Evolutionary conservation across 2,888 invertebrate species (phyloP), one percentile per base, ranked within the genome.

Genomic region (Oscheius sp.): DNA sequence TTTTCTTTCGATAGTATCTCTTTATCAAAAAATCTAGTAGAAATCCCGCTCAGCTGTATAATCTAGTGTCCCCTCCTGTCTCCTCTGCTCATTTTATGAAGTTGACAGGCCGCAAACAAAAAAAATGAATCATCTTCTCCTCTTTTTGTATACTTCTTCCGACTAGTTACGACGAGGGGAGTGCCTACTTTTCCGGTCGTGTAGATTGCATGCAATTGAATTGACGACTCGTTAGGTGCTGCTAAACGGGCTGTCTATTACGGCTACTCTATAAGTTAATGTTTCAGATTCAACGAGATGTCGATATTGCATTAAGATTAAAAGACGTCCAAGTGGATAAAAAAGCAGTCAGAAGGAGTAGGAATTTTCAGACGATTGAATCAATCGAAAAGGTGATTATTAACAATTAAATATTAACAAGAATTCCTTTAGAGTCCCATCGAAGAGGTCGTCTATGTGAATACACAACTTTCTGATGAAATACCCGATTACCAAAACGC

Each of bases 361-460:
- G 61, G 14, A 28, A 6, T 20, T 33, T 54, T 12, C 54, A 54
- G 17, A 47, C 20, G 22, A 54, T 36, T 0, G 54, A 51, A n/a
- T 51, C 51, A 2, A 3, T 51, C 4, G 51, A 51, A 28, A 51
- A 51, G 51, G 51, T 51, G 17, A 20, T 6, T 8, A 14, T 33
- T 54, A 12, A 28, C 14, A 54, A 20, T 9, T 12, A 28, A 28
- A 30, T 3, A 49, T 49, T 49, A 24, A 22, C 24, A 22, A 20
- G n/a, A 50, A 28, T 50, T 50, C 6, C 20, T 36, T 9, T 20
- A 49, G 63, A 67, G 38, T 63, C 70, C 56, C 61, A 61, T 57
- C 44, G 80, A 77, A 24, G 78, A 80, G 61, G 80, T 80, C 5
- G 82, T 82, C 44, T 84, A 84, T 73, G 81, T 82, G 64, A 84